These are phyloP conservation scores for Phymastichus coffea DNA, from an alignment of 1,140 invertebrate species.

Conservation along the genomic window DNA sequence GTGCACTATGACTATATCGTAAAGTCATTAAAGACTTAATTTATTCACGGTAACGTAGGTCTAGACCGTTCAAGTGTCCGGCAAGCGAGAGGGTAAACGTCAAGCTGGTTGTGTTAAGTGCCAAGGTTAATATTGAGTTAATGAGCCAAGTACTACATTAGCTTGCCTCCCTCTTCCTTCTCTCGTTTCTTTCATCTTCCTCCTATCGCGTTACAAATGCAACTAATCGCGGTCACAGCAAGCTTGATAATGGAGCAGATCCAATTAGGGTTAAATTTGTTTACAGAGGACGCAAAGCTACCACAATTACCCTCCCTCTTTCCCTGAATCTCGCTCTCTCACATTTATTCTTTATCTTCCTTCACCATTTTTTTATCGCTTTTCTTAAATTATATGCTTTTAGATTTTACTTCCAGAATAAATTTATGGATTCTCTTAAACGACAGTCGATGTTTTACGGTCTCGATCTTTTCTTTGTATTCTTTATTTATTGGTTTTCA, in stretches of 20 bases:
- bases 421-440: too few species aligned
- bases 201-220: conserved; percentile 37
- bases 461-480: too few species aligned
- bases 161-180: neutral
- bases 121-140: conserved; percentile 33
- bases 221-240: conserved; percentile 27
- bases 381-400: too few species aligned
- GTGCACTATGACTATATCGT: too few species aligned
- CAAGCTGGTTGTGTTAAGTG: conserved; percentile 24
- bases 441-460: too few species aligned
- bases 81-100: too few species aligned
- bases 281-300: conserved; percentile 26
- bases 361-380: neutral
- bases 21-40: too few species aligned
- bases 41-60: too few species aligned
- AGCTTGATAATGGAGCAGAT: conserved; percentile 30
- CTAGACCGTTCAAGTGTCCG: too few species aligned
- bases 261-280: conserved; percentile 38
- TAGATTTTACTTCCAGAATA: too few species aligned
- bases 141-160: conserved; percentile 29
- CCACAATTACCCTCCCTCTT: neutral
- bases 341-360: neutral
- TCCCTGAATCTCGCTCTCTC: neutral
- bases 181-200: neutral
- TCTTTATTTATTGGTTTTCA: too few species aligned